Evolutionary conservation across 2,113 vertebrate species (phyloP).

Genomic region (Oncorhynchus clarkii): DNA sequence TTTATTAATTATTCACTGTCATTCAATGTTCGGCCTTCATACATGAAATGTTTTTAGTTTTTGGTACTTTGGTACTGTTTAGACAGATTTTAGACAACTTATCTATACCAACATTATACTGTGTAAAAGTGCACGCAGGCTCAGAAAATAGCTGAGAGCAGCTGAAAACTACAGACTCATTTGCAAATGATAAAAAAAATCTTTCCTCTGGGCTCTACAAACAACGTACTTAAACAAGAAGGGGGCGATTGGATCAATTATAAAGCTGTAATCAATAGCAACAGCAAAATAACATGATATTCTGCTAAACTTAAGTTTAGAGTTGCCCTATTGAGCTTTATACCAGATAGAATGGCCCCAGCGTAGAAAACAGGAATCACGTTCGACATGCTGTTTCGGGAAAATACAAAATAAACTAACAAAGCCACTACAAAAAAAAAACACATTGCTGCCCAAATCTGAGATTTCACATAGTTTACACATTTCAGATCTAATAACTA

Average conservation of each 20-base stretch:
- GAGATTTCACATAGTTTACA: constrained; percentile 66
- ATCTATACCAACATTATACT: no score
- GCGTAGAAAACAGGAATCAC: constrained; percentile 43
- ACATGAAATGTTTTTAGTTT: no score
- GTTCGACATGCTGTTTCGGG: constrained; percentile 67
- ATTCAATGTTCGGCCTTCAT: no score
- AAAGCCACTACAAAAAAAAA: constrained; percentile 60
- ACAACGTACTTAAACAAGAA: constrained; percentile 14
- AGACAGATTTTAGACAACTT: no score
- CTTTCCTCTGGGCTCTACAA: constrained; percentile 74
- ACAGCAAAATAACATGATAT: not conserved
- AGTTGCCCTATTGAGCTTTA: constrained; percentile 28
- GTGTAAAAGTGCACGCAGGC: no score
- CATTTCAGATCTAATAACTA: not conserved
- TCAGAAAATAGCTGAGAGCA: no score
- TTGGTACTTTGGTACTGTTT: no score
- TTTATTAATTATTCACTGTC: no score
- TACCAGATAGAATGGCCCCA: constrained; percentile 72
- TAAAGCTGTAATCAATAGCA: constrained; percentile 46
- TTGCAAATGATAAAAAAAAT: not conserved
- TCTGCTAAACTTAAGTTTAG: not conserved
- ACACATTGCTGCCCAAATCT: constrained; percentile 79
- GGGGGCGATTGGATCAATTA: constrained; percentile 73
- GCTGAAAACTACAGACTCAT: no score
- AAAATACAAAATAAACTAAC: constrained; percentile 58